Evolutionary conservation across 2,888 invertebrate species (phyloP).

Genomic region (Leptopterna dolabrata): DNA sequence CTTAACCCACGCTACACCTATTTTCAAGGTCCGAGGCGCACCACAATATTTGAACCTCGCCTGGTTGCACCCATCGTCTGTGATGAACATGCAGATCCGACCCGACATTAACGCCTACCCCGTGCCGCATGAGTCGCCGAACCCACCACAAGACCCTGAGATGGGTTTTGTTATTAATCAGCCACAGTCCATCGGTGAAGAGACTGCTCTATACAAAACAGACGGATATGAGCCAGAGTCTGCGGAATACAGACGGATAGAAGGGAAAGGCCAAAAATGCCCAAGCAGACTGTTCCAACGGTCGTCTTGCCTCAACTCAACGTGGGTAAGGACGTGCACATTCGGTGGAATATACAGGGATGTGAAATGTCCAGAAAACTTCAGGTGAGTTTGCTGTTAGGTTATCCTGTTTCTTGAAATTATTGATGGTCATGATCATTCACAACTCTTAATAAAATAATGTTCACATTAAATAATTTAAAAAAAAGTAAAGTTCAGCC

Average conservation of each 20-base stretch:
- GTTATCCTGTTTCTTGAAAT: too few species aligned
- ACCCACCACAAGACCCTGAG: neutral
- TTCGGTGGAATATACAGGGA: neutral
- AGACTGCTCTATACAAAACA: too few species aligned
- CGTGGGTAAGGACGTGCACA: neutral
- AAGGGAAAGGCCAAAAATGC: neutral
- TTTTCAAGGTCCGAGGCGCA: neutral
- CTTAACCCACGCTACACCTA: too few species aligned
- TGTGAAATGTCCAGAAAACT: neutral
- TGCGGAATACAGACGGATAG: neutral
- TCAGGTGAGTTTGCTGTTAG: neutral
- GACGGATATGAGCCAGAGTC: neutral
- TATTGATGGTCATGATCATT: too few species aligned
- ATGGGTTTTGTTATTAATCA: neutral
- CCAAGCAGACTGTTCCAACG: neutral
- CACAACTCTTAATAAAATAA: too few species aligned
- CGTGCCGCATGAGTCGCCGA: neutral
- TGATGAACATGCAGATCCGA: slow-evolving; percentile 15
- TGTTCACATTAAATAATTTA: too few species aligned
- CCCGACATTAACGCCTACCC: neutral
- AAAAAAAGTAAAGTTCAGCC: too few species aligned
- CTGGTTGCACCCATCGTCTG: neutral
- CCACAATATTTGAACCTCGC: neutral
- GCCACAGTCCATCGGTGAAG: neutral
- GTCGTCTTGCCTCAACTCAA: neutral